Percentiles rank a stretch among this genome's conserved stretches.
Evolutionary conservation across 2,888 invertebrate genomes (phyloP).

Genomic region (Tenthredo notha): DNA sequence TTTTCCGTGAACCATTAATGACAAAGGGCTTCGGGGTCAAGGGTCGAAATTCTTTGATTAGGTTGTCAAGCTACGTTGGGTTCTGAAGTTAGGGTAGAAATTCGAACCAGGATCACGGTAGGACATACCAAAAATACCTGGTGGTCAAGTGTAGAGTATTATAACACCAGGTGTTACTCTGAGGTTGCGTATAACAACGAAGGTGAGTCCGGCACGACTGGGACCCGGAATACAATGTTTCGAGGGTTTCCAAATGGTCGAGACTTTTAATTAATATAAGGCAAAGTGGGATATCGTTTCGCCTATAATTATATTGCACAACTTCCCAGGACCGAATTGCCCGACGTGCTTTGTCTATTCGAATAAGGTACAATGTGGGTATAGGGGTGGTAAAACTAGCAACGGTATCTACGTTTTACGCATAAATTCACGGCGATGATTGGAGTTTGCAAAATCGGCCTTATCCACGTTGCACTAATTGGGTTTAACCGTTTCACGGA

Average conservation of each 20-base stretch:
- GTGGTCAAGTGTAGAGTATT: neutral
- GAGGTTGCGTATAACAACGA: neutral
- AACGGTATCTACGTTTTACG: neutral
- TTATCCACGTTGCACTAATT: slow-evolving; percentile 14
- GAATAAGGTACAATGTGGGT: neutral
- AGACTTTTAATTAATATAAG: slow-evolving; percentile 12
- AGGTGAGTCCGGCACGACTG: neutral
- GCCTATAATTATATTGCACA: slow-evolving; percentile 26
- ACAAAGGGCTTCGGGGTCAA: neutral
- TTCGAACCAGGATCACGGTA: slow-evolving; percentile 9
- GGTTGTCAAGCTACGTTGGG: neutral
- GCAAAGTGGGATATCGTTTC: slow-evolving; percentile 18
- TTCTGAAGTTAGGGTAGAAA: neutral
- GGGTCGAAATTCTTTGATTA: slow-evolving; percentile 22
- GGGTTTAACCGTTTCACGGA: neutral
- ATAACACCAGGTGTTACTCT: slow-evolving; percentile 12
- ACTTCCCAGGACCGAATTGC: slow-evolving; percentile 12
- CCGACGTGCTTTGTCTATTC: neutral
- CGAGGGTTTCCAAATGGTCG: neutral
- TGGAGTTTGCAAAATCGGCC: neutral
- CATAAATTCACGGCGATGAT: slow-evolving; percentile 18
- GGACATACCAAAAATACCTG: slow-evolving; percentile 35
- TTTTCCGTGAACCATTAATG: neutral
- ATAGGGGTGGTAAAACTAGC: neutral
- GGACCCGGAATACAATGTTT: neutral